Evolutionary conservation across 1,140 invertebrate species (phyloP).

Genomic region (Coelopa frigida): DNA sequence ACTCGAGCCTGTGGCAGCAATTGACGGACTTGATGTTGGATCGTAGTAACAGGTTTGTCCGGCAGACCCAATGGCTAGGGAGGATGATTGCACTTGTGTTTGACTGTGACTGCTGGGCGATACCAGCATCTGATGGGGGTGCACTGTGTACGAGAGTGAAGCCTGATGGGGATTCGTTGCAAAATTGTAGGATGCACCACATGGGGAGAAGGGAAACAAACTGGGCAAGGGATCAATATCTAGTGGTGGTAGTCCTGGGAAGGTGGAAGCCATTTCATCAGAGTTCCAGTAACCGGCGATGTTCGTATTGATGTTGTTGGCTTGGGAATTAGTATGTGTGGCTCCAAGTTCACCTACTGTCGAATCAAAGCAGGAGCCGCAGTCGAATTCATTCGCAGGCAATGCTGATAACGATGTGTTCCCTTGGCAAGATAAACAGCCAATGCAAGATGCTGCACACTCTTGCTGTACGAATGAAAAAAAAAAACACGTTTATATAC

Average conservation of each 20-base stretch:
- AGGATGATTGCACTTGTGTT: conserved; percentile 23
- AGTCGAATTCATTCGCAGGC: conserved; percentile 41
- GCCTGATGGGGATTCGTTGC: conserved; percentile 46
- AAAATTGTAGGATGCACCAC: conserved; percentile 56
- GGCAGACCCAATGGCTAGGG: conserved; percentile 18
- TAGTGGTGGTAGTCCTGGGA: conserved; percentile 62
- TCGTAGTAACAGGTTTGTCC: conserved; percentile 29
- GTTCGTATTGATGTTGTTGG: conserved; percentile 22
- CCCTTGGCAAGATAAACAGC: conserved; percentile 42
- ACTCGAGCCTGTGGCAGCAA: conserved; percentile 1
- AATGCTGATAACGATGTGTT: conserved; percentile 39
- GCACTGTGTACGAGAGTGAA: conserved; percentile 48
- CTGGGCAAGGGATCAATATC: conserved; percentile 69
- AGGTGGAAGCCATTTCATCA: conserved; percentile 70
- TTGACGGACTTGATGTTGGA: conserved; percentile 1
- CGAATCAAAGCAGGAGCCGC: conserved; percentile 41
- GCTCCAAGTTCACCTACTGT: conserved; percentile 30
- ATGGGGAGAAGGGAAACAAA: conserved; percentile 66
- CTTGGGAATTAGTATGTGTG: conserved; percentile 10
- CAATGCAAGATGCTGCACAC: conserved; percentile 42
- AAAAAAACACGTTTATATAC: not conserved
- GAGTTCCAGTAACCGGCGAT: conserved; percentile 53
- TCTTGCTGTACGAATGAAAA: conserved; percentile 28
- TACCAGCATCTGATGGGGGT: conserved; percentile 47
- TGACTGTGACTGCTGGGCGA: conserved; percentile 35